Percentiles rank a stretch among this genome's conserved stretches.
These are phyloP conservation scores for Huso huso DNA, from an alignment of 2,797 vertebrate species.

Conservation along the genomic window DNA sequence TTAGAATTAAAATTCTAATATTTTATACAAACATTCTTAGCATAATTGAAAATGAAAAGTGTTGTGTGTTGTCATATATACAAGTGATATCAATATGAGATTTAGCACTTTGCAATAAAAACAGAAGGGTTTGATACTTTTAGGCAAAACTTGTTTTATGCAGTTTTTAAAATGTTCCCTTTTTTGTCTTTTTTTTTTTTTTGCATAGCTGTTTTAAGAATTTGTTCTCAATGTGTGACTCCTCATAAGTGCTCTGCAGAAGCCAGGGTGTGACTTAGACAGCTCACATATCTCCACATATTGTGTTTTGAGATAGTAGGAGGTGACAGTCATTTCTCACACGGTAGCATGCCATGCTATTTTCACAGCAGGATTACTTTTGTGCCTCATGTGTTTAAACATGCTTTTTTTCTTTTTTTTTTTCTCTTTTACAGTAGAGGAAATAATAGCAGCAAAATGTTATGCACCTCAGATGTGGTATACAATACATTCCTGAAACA, in stretches of 20 bases:
- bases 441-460: not conserved
- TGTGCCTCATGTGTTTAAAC: not conserved
- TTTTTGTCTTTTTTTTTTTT: too few species aligned
- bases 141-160: too few species aligned
- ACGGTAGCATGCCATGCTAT: not conserved
- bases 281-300: not conserved
- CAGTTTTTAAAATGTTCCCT: too few species aligned
- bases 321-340: constrained; percentile 3
- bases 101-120: too few species aligned
- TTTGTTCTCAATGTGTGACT: not conserved
- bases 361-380: constrained; percentile 5
- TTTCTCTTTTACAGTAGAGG: not conserved
- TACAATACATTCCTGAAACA: too few species aligned
- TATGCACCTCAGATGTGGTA: too few species aligned
- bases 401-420: not conserved
- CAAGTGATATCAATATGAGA: too few species aligned
- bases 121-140: too few species aligned
- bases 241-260: not conserved
- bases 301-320: not conserved
- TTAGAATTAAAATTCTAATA: too few species aligned
- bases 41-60: too few species aligned
- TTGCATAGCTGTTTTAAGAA: not conserved
- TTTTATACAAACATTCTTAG: too few species aligned
- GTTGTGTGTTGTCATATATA: too few species aligned
- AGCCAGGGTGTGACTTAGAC: not conserved